These are phyloP conservation scores for Coccyzus lansbergi DNA, from an alignment of 2,797 vertebrate genomes.

Conservation along the genomic window DNA sequence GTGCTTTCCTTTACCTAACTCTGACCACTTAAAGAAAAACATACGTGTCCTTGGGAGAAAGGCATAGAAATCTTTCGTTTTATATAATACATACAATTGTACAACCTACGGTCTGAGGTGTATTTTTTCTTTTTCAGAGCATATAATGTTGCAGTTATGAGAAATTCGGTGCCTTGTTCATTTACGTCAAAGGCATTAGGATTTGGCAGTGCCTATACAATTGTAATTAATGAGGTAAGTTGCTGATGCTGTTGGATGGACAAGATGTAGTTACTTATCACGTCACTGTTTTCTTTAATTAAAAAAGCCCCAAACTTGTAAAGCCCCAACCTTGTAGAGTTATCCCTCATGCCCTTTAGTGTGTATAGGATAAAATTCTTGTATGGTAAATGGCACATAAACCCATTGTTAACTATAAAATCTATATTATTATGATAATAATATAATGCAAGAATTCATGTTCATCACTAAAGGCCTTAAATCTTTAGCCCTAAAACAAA, in stretches of 20 bases:
- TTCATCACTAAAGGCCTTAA: neutral
- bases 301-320: neutral
- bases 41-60: neutral
- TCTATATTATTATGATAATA: neutral
- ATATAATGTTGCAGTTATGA: neutral
- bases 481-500: neutral
- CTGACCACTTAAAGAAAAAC: neutral
- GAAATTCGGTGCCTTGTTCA: conserved; percentile 34
- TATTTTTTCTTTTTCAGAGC: conserved; percentile 10
- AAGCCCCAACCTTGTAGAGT: neutral
- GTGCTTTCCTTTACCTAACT: conserved; percentile 31
- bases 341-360: neutral
- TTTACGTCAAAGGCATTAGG: conserved; percentile 64
- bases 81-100: neutral
- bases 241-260: neutral
- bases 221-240: conserved; percentile 78
- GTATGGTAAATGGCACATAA: neutral
- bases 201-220: conserved; percentile 86
- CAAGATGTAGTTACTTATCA: neutral
- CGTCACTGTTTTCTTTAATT: neutral
- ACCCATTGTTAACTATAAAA: neutral
- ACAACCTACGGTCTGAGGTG: neutral
- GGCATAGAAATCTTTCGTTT: neutral
- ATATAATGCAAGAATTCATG: neutral
- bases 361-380: neutral